Base-by-base conservation (phyloP, 2,888 invertebrate species). In the Callinectes sapidus region DNA sequence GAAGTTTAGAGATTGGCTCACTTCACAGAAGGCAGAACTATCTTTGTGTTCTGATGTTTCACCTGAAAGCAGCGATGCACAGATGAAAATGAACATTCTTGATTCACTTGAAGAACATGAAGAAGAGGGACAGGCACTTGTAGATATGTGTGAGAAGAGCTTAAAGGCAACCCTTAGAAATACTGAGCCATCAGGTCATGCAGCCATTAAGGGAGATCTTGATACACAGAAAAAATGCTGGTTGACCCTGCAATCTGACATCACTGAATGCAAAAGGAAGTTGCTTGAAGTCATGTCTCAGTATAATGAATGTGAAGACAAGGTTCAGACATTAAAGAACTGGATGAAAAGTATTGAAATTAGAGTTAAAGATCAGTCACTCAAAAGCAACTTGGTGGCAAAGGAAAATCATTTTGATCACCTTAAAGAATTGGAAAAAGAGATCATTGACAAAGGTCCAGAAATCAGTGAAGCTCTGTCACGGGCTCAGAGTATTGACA, bases 281-380 rank as follows among this genome's bases (percentile, higher is more conserved):
- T 96, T 98, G 23, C 97, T 97, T 95, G 97, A 97, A 94, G 96
- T 98, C 13, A 97, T 98, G 94, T 97, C 97, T 88, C 97, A 98
- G 95, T 98, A 98, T 97, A 97, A 97, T 86, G 97, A 98, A 95
- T 98, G 98, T 95, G 98, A 98, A 95, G 97, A 97, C 89, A 96
- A 97, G 35, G 97, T 98, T 61, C 97, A 98, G 94, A 97, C 97
- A 92, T 96, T 99, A 1, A 97, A 97, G 95, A 96, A 97, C 89
- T 99, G 99, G 99, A 96, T 98, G 90, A 98, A 98, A 95, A 96
- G 97, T 90, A 98, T 98, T 95, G 99, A 99, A 96, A 97, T 97
- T 89, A 97, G 97, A 95, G 97, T 98, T 0, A 98, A 98, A 96
- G 98, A 98, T 95, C 98, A 98, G 96, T 98, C 98, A 95, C 96